These are phyloP conservation scores for Spilosoma lubricipeda DNA, from an alignment of 2,888 invertebrate genomes.

Conservation along the genomic window DNA sequence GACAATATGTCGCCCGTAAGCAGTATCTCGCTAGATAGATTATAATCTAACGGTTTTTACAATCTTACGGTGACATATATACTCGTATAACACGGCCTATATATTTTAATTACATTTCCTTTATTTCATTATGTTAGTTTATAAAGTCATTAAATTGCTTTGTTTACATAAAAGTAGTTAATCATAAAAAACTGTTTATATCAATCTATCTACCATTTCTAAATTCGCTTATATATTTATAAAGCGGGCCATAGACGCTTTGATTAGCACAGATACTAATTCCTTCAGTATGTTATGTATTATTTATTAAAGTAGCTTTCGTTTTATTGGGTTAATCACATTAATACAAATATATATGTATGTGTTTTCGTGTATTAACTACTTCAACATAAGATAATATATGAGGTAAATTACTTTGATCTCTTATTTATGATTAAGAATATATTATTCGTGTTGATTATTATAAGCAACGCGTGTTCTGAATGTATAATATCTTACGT, in stretches of 20 bases:
- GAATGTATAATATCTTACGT: background rate
- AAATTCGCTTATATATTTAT: background rate
- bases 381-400: background rate
- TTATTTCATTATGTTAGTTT: too few relatives aligned
- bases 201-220: background rate
- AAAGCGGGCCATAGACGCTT: background rate
- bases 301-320: background rate
- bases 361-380: background rate
- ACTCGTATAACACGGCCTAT: too few relatives aligned
- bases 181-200: background rate
- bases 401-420: background rate
- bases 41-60: too few relatives aligned
- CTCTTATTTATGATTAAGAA: background rate
- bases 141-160: too few relatives aligned
- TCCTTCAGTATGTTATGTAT: too few relatives aligned
- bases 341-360: background rate
- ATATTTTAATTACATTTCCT: too few relatives aligned
- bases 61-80: too few relatives aligned
- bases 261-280: background rate
- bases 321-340: background rate
- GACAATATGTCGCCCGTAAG: too few relatives aligned
- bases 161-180: too few relatives aligned
- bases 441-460: background rate
- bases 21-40: too few relatives aligned
- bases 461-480: background rate